Evolutionary conservation across 2,888 invertebrate species (phyloP), one percentile per base, ranked within the genome.

Genomic region (Agrochola litura): DNA sequence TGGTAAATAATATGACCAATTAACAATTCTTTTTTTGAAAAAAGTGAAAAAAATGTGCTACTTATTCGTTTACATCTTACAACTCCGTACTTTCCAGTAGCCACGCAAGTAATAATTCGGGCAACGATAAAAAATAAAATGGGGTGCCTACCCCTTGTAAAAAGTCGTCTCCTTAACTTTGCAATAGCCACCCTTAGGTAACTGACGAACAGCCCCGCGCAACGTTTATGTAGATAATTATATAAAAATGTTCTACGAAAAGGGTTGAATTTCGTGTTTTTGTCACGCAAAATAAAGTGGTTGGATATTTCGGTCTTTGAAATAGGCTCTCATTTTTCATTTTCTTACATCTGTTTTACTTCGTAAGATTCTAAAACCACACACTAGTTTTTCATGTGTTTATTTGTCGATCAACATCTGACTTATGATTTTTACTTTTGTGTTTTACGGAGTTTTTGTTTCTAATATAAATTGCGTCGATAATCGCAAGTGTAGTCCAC

Each of bases 131-230:
- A 95, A 96, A 96, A 93, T 92, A 91, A 93, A 95, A 94, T 92
- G 91, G 95, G 96, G 95, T 93, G 92, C 90, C 87, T 89, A 90
- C 95, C 96, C 95, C 93, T 94, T 93, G 92, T 94, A 95, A 95
- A 96, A 95, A 96, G 91, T 90, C 86, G 87, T 92, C 93, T 91
- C 90, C 89, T 91, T 91, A 92, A 91, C 92, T 92, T 91, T 82
- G 89, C 91, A 91, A 93, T 92, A 88, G 89, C 93, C 93, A 90
- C 91, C 93, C 92, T 91, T 93, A 93, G 91, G 92, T 93, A 92
- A 89, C 85, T 84, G 81, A 82, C 77, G 86, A 82, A 87, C 90
- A 83, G 81, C 79, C 87, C 89, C 87, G 86, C 86, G 82, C 86
- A 73, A 76, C 81, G 83, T 88, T 89, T 87, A 86, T 87, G 84